phyloP scores from a whole-genome alignment of 2,113 vertebrate species.

The Nibea albiflora region DNA sequence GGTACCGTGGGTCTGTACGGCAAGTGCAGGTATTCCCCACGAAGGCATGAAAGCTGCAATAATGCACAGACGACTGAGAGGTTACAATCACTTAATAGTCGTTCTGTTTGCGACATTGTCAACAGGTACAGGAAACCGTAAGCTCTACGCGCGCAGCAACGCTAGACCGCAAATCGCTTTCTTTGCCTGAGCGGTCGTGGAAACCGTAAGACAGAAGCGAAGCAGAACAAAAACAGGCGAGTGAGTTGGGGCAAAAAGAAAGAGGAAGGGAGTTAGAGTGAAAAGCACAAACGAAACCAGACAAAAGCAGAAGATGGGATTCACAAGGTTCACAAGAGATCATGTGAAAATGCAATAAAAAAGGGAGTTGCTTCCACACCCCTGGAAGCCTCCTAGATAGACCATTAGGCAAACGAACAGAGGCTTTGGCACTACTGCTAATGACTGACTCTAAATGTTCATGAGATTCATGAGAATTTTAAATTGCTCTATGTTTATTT shows the following conservation, averaged over 20 bases:
- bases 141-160: neutral
- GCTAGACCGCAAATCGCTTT: neutral
- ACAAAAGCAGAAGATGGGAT: neutral
- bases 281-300: conserved; percentile 7
- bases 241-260: neutral
- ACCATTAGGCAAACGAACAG: conserved; percentile 29
- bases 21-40: neutral
- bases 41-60: neutral
- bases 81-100: neutral
- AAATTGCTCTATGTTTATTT: conserved; percentile 19
- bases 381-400: conserved; percentile 31
- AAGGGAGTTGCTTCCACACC: neutral
- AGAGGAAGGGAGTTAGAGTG: neutral
- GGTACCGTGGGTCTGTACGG: neutral
- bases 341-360: conserved; percentile 20
- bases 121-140: neutral
- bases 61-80: neutral
- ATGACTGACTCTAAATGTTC: conserved; percentile 51
- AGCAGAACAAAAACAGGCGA: conserved; percentile 11
- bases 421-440: conserved; percentile 23
- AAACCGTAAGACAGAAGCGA: conserved; percentile 2
- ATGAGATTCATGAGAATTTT: conserved; percentile 29
- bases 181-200: neutral
- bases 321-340: neutral
- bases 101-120: neutral